Evolutionary conservation across 2,888 invertebrate genomes (phyloP), one percentile per base, ranked within the genome.

Genomic region (Gasteruption jaculator): DNA sequence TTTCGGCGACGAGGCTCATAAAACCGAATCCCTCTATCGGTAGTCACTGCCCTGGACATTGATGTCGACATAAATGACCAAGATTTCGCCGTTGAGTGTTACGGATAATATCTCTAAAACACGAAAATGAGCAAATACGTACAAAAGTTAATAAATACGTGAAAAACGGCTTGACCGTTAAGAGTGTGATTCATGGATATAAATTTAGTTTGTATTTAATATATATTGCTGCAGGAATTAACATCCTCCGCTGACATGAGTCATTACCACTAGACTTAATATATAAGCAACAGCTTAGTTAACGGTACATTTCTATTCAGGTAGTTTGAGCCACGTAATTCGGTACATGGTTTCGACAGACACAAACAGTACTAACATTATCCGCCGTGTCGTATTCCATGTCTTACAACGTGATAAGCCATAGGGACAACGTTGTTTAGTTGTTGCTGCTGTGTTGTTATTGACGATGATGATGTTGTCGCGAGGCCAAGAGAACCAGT

Each of bases 391-490:
- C 50, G 53, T 50, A 50, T 58, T 52, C 51, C 61, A 55, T 64
- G 63, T 64, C 58, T 63, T 60, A 64, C 63, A 64, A 62, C 48
- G 58, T 48, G 64, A 64, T 62, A 64, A 63, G 63, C 57, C 55
- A 50, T 14, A 44, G 52, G 49, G 45, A 56, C 52, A 55, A 52
- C 41, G 43, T 46, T 46, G 46, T 18, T 35, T n/a, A n/a, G n/a
- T n/a, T n/a, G n/a, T n/a, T n/a, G n/a, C 25, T 32, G 14, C 30
- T 41, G 26, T 29, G n/a, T n/a, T n/a, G n/a, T n/a, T n/a, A 38
- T 42, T 33, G 38, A 41, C 16, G 12, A 21, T 25, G 37, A 27
- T 49, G 42, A 27, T 41, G 38, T 33, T 43, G 38, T 33, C 26
- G 34, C 40, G 39, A 24, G 37, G 43, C 18, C 29, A 19, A 41